These are phyloP conservation scores for Acropora tenuis DNA, from an alignment of 64 coral and sea anemone genomes.

Conservation along the genomic window DNA sequence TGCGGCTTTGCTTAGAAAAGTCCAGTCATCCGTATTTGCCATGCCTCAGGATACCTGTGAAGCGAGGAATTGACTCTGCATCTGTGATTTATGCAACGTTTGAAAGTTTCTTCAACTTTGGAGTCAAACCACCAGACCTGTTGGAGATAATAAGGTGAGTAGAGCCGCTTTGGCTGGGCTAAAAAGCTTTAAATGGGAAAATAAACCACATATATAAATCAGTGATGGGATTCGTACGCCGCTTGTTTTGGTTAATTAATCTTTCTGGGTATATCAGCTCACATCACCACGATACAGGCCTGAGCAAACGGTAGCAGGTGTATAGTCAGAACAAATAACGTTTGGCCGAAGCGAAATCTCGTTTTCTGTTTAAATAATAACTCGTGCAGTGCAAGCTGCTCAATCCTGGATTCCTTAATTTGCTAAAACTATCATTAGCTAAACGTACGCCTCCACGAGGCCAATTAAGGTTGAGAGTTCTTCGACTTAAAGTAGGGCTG, in stretches of 20 bases:
- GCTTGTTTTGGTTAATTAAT: neutral
- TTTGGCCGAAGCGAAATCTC: neutral
- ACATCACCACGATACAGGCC: neutral
- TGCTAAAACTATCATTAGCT: neutral
- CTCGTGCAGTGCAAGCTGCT: neutral
- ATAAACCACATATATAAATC: neutral
- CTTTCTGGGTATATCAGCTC: neutral
- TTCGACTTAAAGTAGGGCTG: too few species aligned
- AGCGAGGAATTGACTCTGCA: neutral
- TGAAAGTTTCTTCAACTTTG: neutral
- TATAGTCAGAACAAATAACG: neutral
- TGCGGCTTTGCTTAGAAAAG: too few species aligned
- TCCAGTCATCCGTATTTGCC: neutral
- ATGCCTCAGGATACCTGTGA: slow-evolving; percentile 1
- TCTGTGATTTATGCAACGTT: neutral
- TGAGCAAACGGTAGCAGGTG: neutral
- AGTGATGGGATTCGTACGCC: neutral
- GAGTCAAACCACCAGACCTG: neutral
- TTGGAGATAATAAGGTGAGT: neutral
- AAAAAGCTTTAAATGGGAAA: neutral
- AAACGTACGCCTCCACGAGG: neutral
- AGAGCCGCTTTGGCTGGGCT: neutral
- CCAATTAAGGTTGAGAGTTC: neutral
- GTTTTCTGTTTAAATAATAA: neutral
- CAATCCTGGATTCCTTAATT: neutral